These are phyloP conservation scores for Scytalopus superciliaris DNA, from an alignment of 2,113 vertebrate species.

Conservation along the genomic window DNA sequence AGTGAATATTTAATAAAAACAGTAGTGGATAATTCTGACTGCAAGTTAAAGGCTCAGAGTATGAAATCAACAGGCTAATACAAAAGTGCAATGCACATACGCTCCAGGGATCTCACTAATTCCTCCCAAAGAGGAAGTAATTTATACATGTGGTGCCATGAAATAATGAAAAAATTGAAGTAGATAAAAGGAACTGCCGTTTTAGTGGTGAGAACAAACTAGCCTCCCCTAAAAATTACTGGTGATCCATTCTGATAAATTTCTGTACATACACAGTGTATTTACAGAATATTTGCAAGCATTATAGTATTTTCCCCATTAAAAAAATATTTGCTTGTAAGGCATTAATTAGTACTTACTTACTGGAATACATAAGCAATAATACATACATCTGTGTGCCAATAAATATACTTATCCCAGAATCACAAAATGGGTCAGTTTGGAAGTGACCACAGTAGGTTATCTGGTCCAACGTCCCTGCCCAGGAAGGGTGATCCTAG, in stretches of 20 bases:
- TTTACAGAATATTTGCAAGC: neutral
- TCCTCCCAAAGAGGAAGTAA: neutral
- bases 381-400: neutral
- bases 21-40: neutral
- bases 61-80: neutral
- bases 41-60: neutral
- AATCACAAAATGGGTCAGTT: neutral
- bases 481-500: neutral
- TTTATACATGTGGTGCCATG: neutral
- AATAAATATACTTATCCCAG: neutral
- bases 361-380: neutral
- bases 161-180: neutral
- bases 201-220: neutral
- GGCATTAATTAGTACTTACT: neutral
- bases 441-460: neutral
- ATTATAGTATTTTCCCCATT: neutral
- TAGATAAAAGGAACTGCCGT: neutral
- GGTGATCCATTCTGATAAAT: neutral
- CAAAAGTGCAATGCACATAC: neutral
- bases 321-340: neutral
- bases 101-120: neutral
- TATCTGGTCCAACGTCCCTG: neutral
- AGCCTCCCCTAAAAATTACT: neutral
- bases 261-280: neutral
- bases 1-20: neutral